Percentiles rank a stretch among this genome's conserved stretches.
phyloP scores from a whole-genome alignment of 1,140 invertebrate genomes.

The Eurosta solidaginis region DNA sequence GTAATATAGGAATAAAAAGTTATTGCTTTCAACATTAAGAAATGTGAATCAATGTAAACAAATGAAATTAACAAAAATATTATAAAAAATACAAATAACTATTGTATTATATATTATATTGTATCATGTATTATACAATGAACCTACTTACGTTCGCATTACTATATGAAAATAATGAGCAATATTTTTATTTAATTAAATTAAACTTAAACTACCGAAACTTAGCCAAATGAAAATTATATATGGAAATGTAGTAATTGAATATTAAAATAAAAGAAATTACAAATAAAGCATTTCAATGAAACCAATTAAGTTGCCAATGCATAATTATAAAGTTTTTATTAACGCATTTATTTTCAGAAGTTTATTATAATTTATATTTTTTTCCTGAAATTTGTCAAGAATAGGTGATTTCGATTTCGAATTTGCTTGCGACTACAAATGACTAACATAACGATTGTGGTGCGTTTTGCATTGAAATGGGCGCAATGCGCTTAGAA shows the following conservation, averaged over 20 bases:
- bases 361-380: too few species aligned
- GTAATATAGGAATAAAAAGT: too few species aligned
- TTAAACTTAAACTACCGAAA: neutral
- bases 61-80: too few species aligned
- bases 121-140: neutral
- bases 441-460: slow-evolving; percentile 22
- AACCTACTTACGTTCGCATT: neutral
- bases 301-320: too few species aligned
- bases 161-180: neutral
- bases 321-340: too few species aligned
- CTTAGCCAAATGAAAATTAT: neutral
- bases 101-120: neutral
- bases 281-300: neutral
- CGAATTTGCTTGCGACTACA: neutral
- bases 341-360: too few species aligned
- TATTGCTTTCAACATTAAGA: too few species aligned
- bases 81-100: too few species aligned
- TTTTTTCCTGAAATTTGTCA: too few species aligned
- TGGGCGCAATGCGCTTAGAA: neutral
- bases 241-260: neutral
- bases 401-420: neutral
- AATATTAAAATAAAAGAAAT: neutral
- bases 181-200: neutral
- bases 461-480: neutral
- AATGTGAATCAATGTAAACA: too few species aligned